Percentiles rank a stretch among this genome's conserved stretches.
These are phyloP conservation scores for Sphenopsis melanotis DNA, from an alignment of 2,797 vertebrate species.

Conservation along the genomic window DNA sequence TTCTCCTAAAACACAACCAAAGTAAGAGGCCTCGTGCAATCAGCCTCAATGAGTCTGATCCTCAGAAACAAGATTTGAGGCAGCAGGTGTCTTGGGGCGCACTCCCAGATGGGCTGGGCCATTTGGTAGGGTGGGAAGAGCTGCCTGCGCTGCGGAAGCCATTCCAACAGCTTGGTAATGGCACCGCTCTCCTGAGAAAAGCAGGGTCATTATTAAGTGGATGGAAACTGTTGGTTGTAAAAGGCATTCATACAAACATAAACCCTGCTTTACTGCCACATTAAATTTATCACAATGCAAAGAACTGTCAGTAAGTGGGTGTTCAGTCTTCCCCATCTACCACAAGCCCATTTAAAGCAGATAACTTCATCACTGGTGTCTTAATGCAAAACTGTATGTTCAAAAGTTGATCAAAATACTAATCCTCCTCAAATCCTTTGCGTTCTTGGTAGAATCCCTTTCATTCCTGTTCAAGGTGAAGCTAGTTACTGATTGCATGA, in stretches of 20 bases:
- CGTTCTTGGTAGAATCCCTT: neutral
- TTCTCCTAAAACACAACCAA: conserved; percentile 15
- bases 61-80: conserved; percentile 68
- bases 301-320: conserved; percentile 47
- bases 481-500: neutral
- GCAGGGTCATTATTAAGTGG: conserved; percentile 75
- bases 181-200: conserved; percentile 62
- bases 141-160: conserved; percentile 37
- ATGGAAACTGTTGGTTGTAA: conserved; percentile 74
- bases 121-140: conserved; percentile 68
- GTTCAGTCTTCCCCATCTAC: neutral
- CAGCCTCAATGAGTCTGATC: conserved; percentile 5
- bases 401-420: neutral
- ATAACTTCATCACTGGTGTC: neutral
- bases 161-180: conserved; percentile 71
- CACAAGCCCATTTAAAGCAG: conserved; percentile 8
- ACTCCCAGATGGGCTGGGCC: conserved; percentile 70
- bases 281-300: conserved; percentile 74
- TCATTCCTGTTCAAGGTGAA: neutral
- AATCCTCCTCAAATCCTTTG: neutral
- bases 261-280: conserved; percentile 58
- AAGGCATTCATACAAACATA: conserved; percentile 39
- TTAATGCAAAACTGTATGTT: neutral
- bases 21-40: neutral
- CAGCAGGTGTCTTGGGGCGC: conserved; percentile 70